A percentile compares a stretch with the other conserved stretches of the same genome.
These are phyloP conservation scores for Meteorus cinctellus DNA, from an alignment of 2,888 invertebrate genomes.

Conservation along the genomic window DNA sequence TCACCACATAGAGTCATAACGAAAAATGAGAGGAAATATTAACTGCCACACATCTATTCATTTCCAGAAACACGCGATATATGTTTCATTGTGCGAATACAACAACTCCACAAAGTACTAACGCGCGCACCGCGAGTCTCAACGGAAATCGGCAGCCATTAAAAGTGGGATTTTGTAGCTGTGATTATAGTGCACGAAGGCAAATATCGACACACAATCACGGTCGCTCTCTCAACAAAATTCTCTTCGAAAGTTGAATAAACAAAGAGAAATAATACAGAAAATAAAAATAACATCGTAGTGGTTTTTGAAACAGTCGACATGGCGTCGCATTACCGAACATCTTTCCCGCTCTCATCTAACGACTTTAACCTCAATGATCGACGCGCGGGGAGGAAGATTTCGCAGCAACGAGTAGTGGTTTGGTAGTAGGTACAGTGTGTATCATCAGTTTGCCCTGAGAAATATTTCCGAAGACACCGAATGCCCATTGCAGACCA, in stretches of 20 bases:
- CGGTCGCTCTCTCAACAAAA: slow-evolving; percentile 33
- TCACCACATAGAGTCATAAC: too few species aligned
- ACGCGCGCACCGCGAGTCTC: background rate
- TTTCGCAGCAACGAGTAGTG: background rate
- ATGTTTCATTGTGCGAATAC: background rate
- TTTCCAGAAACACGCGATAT: background rate
- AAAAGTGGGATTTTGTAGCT: slow-evolving; percentile 53
- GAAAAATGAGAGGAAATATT: too few species aligned
- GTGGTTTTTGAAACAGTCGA: slow-evolving; percentile 11
- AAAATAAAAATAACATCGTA: background rate
- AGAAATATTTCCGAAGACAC: slow-evolving; percentile 19
- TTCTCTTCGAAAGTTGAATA: slow-evolving; percentile 6
- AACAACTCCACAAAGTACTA: background rate
- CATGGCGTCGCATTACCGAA: background rate
- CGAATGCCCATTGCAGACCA: slow-evolving; percentile 24
- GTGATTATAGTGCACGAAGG: slow-evolving; percentile 49
- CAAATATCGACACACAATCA: slow-evolving; percentile 51
- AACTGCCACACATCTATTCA: too few species aligned
- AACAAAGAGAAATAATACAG: background rate
- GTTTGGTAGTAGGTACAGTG: background rate
- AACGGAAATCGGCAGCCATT: slow-evolving; percentile 52
- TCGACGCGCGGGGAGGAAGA: background rate
- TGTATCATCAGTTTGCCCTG: slow-evolving; percentile 14
- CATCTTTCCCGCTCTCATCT: slow-evolving; percentile 14
- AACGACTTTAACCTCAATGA: slow-evolving; percentile 38